Base-by-base conservation (phyloP, 2,888 invertebrate genomes). In the Hipparchia semele region DNA sequence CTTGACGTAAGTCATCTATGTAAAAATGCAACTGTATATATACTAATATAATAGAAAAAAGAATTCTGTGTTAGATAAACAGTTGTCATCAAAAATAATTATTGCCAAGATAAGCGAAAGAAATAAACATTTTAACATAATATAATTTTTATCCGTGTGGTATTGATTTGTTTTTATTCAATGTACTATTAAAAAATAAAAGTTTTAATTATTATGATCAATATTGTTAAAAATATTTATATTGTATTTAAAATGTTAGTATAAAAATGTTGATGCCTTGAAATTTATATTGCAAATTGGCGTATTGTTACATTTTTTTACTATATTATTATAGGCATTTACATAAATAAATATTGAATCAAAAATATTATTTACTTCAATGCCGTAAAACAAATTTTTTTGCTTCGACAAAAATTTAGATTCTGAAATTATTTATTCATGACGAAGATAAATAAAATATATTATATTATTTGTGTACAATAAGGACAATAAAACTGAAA, bases 1-100 rank as follows among this genome's bases (percentile, higher is more conserved):
- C 72, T 73, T 53, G 59, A 58, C 51, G 12, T 72, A 51, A 62
- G n/a, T n/a, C n/a, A 54, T n/a, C 23, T 56, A 61, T 67, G 51
- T 73, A 72, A 72, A 10, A 39, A 53, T 89, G 87, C 86, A 88
- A 88, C 39, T 39, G 39, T 39, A 39, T 4, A 39, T 39, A 39
- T 4, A 39, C 39, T 39, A 39, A 39, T 39, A 39, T 4, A 39
- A 39, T 39, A 39, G 39, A 39, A 39, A 39, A 39, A 39, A 39
- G 39, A 39, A 4, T 39, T 39, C 39, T 39, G 3, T 49, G 49
- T 49, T 49, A 6, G 8, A 4, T 49, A 49, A 49, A 49, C 49
- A 49, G 39, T 39, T 39, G 49, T 49, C 49, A 6, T 6, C 8
- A 49, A 49, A 49, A 49, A 49, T 60, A 59, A 23, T n/a, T 62